Conservation (phyloP, 2,113 vertebrate species). For the Heterocephalus glaber region DNA sequence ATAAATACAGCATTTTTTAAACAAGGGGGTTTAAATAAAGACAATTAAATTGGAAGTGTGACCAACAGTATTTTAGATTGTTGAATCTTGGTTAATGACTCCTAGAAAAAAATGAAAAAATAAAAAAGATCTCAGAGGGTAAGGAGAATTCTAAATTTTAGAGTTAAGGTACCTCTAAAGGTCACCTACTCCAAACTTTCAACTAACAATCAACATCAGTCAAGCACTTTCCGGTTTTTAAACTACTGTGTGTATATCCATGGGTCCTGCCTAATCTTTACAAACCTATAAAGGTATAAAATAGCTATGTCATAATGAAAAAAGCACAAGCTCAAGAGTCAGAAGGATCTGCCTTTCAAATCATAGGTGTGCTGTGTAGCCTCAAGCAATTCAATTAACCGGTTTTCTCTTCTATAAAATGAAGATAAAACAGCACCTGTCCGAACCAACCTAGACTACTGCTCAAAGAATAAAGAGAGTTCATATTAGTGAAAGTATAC, state of each 20-base stretch:
- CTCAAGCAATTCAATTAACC: slow-evolving; percentile 32
- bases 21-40: background rate
- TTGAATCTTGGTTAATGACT: background rate
- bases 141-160: slow-evolving; percentile 20
- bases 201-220: background rate
- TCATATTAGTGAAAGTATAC: background rate
- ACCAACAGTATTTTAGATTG: slow-evolving; percentile 19
- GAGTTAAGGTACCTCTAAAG: background rate
- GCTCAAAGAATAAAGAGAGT: slow-evolving; percentile 40
- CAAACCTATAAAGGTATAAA: background rate
- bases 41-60: background rate
- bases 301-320: background rate
- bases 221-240: background rate
- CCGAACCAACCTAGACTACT: background rate
- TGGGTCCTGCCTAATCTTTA: background rate
- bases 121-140: background rate
- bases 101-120: background rate
- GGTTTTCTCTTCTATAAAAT: slow-evolving; percentile 45
- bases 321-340: background rate
- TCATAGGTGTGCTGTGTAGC: background rate
- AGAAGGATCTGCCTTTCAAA: background rate
- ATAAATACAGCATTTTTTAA: slow-evolving; percentile 16
- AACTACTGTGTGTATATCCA: background rate
- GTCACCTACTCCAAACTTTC: background rate
- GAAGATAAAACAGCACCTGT: background rate